A percentile compares a stretch with the other conserved stretches of the same genome.
Evolutionary conservation across 2,888 invertebrate species (phyloP).

Genomic region (Torymus aiolomorphi): DNA sequence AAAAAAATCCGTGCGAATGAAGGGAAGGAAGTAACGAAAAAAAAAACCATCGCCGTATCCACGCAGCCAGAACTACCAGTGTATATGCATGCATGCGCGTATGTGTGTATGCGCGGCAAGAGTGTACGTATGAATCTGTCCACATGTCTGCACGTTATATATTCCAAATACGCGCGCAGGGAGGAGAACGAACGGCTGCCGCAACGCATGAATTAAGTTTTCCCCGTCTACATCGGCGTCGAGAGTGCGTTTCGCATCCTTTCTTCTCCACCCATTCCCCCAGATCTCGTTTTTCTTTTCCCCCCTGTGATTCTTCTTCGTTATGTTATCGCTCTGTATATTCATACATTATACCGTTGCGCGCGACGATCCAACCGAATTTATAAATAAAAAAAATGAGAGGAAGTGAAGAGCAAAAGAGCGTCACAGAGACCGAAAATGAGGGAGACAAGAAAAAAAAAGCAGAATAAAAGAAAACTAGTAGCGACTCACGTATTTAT

Average conservation of each 20-base stretch:
- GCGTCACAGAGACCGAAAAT: neutral
- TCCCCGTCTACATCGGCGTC: neutral
- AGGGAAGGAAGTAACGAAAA: conserved; percentile 40
- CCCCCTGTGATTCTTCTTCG: no score
- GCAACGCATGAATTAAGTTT: conserved; percentile 39
- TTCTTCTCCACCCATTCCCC: conserved; percentile 21
- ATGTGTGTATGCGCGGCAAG: conserved; percentile 2
- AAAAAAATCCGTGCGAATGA: conserved; percentile 16
- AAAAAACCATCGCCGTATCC: conserved; percentile 61
- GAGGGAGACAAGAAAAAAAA: conserved; percentile 1
- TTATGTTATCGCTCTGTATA: conserved; percentile 13
- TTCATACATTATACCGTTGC: conserved; percentile 12
- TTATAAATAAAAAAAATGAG: conserved; percentile 36
- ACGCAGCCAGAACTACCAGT: conserved; percentile 11
- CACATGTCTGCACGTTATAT: neutral
- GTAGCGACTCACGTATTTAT: conserved; percentile 31
- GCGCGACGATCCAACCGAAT: conserved; percentile 49
- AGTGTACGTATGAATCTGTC: neutral
- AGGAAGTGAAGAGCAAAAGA: neutral
- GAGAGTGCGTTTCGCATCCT: neutral
- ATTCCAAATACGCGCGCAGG: conserved; percentile 11
- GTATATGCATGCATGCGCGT: neutral
- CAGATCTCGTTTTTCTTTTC: no score
- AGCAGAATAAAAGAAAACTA: conserved; percentile 3
- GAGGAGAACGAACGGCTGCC: neutral